Percentiles rank a stretch among this genome's conserved stretches.
These are phyloP conservation scores for Bufo gargarizans DNA, from an alignment of 2,113 vertebrate species.

Conservation along the genomic window DNA sequence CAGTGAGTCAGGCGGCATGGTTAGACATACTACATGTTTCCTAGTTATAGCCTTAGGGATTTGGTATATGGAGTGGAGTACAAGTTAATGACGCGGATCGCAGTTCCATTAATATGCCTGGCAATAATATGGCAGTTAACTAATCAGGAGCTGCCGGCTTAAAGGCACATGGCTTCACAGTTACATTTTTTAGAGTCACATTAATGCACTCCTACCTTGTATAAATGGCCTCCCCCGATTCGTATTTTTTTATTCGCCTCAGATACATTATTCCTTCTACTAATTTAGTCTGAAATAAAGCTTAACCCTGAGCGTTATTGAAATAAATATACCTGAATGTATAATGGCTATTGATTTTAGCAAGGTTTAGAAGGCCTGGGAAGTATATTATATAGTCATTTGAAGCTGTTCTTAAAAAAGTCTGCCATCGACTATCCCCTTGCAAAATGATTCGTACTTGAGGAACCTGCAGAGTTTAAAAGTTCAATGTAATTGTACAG, in stretches of 20 bases:
- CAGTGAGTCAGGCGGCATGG: neutral
- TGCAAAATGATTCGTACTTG: constrained; percentile 6
- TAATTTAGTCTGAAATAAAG: neutral
- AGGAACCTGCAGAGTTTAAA: constrained; percentile 22
- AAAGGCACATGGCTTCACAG: neutral
- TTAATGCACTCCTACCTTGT: neutral
- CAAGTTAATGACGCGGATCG: constrained; percentile 41
- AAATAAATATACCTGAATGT: constrained; percentile 25
- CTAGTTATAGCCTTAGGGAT: constrained; percentile 37
- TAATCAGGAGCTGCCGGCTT: constrained; percentile 37
- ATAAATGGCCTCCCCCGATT: constrained; percentile 18
- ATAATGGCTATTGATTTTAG: constrained; percentile 25
- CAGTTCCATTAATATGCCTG: constrained; percentile 45
- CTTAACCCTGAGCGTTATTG: neutral
- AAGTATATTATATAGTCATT: constrained; percentile 12
- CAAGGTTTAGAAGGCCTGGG: neutral
- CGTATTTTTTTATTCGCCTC: neutral
- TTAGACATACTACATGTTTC: constrained; percentile 21
- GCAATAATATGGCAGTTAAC: constrained; percentile 43
- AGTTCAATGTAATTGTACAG: constrained; percentile 29
- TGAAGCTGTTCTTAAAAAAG: constrained; percentile 6
- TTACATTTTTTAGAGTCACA: constrained; percentile 16
- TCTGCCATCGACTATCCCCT: constrained; percentile 1
- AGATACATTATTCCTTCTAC: neutral
- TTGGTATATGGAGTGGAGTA: constrained; percentile 18